Base-by-base conservation (phyloP, 2,113 vertebrate species). In the Ptilonorhynchus violaceus region DNA sequence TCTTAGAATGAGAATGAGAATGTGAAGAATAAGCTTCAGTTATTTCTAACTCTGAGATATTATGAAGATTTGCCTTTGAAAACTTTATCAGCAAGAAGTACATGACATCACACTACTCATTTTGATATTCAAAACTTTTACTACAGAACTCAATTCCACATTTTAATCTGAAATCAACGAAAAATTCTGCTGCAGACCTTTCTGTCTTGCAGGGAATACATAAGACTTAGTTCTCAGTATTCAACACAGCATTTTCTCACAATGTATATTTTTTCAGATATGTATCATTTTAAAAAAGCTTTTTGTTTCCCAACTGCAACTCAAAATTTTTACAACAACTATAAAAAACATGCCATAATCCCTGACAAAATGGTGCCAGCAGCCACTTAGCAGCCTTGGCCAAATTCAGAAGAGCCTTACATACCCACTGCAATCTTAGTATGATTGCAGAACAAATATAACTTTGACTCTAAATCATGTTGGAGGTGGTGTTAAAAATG, bases 251-350 rank as follows among this genome's bases (percentile, higher is more conserved):
- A 59, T 59, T 30, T 79, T 92, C 68, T 88, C 83, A 92, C 75
- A 91, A 91, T 17, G 85, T 81, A 55, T 80, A 73, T 86, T 92
- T 96, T 94, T 95, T 91, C 82, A 95, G 79, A 86, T 83, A 70
- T 59, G 63, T 67, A 95, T 80, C 2, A 53, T 86, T 88, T 92
- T 55, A 20, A 74, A 62, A 97, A 93, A 91, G 63, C 72, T 96
- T 79, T 94, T 94, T 97, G 94, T 97, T 97, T 97, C 72, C 95
- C 91, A 95, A 96, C 92, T 95, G 88, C 88, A 91, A 92, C 83
- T 81, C 86, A 80, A 80, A 76, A 94, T 86, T 93, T 96, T 97
- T 92, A 93, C 85, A 95, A 87, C 94, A 95, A 83, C 75, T 74
- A 88, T 76, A 92, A 96, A 92, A 96, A 97, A 86, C 79, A 91